These are phyloP conservation scores for Epinephelus cyanopodus DNA, from an alignment of 2,113 vertebrate genomes.

Conservation along the genomic window DNA sequence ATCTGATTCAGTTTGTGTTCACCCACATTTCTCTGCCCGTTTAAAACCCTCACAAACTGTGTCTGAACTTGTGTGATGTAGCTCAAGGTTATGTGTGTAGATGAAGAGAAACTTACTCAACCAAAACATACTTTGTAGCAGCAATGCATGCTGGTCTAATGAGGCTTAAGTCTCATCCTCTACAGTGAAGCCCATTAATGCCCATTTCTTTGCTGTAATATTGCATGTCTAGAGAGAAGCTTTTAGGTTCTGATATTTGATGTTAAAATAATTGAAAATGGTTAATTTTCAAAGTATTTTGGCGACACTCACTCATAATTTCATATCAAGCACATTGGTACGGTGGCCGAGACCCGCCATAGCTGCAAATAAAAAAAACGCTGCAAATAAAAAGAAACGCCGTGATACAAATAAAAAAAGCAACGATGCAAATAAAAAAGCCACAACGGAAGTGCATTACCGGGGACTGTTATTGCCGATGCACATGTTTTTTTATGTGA, in stretches of 20 bases:
- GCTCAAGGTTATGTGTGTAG: too few species aligned
- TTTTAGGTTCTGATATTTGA: background rate
- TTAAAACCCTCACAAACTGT: background rate
- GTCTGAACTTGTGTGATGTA: slow-evolving; percentile 1
- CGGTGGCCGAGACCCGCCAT: too few species aligned
- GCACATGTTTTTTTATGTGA: too few species aligned
- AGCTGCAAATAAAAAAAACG: too few species aligned
- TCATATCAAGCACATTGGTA: background rate
- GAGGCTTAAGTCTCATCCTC: background rate
- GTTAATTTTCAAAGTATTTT: background rate
- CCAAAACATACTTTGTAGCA: background rate
- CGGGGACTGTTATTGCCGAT: too few species aligned
- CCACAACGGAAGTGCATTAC: too few species aligned
- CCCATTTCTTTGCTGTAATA: background rate
- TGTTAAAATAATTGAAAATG: background rate
- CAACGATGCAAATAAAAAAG: too few species aligned
- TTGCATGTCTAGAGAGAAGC: background rate
- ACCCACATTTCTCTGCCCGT: background rate
- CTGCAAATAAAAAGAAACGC: too few species aligned
- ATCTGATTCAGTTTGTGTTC: too few species aligned
- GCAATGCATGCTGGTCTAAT: background rate
- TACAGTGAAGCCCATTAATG: background rate
- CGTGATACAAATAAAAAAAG: too few species aligned
- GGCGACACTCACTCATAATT: background rate
- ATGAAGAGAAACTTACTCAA: background rate